Percentiles rank a stretch among this genome's conserved stretches.
Evolutionary conservation across 2,113 vertebrate species (phyloP).

Genomic region (Bubo blakistoni): DNA sequence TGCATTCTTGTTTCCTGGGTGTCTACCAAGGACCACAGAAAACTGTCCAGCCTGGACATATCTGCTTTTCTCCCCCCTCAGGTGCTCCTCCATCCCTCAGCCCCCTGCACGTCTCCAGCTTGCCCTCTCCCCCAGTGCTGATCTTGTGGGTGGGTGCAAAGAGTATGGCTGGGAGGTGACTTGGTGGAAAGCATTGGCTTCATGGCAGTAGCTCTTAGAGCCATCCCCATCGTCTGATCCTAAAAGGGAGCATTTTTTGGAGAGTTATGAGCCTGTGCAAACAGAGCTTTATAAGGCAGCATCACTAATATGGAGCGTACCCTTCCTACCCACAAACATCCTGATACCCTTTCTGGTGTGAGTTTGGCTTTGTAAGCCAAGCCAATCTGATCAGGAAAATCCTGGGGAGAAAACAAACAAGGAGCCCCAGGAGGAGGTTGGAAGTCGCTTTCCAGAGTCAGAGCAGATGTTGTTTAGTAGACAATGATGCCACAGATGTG

Average conservation of each 20-base stretch:
- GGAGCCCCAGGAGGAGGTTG: not conserved
- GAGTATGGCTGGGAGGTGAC: not conserved
- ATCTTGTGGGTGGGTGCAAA: not conserved
- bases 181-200: not conserved
- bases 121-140: not conserved
- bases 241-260: not conserved
- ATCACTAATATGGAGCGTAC: not conserved
- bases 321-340: conserved; percentile 28
- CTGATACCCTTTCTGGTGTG: conserved; percentile 28
- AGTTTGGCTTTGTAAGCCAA: conserved; percentile 27
- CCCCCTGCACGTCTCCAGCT: not conserved
- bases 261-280: not conserved
- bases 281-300: conserved; percentile 40
- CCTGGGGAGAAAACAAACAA: conserved; percentile 50
- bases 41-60: not conserved
- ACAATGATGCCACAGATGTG: conserved; percentile 27
- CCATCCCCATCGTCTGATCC: accelerated
- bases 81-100: not conserved
- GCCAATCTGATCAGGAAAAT: conserved; percentile 48
- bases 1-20: not conserved
- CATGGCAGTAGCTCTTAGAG: not conserved
- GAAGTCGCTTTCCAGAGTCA: not conserved
- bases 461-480: conserved; percentile 22
- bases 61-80: not conserved
- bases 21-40: not conserved